Conservation (phyloP, 2,113 vertebrate species). For the Chaetorhynchus papuensis region DNA sequence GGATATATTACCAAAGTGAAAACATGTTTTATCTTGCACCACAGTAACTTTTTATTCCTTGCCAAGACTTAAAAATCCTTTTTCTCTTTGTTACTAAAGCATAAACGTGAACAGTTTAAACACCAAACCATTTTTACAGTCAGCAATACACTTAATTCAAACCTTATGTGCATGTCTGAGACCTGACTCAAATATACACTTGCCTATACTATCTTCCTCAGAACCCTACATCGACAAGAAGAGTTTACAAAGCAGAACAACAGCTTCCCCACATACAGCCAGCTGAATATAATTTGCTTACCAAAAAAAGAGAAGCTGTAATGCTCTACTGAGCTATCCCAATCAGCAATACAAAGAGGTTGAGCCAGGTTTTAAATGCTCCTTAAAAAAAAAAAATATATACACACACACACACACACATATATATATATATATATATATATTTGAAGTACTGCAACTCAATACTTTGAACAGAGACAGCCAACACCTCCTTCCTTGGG, state of each 20-base stretch:
- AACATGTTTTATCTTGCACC: constrained; percentile 33
- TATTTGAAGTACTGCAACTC: background rate
- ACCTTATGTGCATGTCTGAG: accelerated
- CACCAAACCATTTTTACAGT: background rate
- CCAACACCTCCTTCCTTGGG: background rate
- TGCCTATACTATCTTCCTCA: background rate
- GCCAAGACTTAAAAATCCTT: background rate
- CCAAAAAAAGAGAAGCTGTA: background rate
- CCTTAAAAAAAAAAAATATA: background rate
- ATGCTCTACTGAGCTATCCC: background rate
- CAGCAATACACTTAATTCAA: background rate
- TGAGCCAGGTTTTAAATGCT: background rate
- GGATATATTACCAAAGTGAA: background rate
- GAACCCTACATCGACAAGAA: background rate
- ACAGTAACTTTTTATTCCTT: background rate
- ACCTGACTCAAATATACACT: background rate
- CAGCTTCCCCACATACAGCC: background rate
- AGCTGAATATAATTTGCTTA: background rate
- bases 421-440: too few relatives aligned
- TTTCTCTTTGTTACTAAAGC: background rate
- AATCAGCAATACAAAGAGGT: background rate
- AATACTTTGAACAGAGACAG: background rate
- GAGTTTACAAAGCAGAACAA: background rate
- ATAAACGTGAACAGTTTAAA: background rate
- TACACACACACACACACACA: too few relatives aligned